A percentile compares a stretch with the other conserved stretches of the same genome.
phyloP scores from a whole-genome alignment of 2,888 invertebrate species.

The Plagodis pulveraria region DNA sequence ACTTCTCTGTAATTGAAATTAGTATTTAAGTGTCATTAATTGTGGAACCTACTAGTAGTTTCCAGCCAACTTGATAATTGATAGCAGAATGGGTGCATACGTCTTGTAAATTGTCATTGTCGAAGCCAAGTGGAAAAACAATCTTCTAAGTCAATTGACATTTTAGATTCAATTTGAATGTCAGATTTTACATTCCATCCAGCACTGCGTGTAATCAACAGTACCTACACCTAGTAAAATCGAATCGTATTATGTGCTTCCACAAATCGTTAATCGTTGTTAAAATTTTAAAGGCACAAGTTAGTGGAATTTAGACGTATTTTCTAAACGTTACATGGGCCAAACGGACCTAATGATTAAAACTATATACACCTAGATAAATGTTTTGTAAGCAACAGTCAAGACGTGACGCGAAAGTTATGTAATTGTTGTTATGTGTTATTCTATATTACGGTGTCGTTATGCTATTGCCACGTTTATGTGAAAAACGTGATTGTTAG shows the following conservation, averaged over 20 bases:
- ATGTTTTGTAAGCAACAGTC: constrained; percentile 24
- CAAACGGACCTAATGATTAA: constrained; percentile 28
- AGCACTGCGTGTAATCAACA: constrained; percentile 24
- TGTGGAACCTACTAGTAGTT: too few relatives aligned
- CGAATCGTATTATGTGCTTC: constrained; percentile 70
- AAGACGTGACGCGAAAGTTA: constrained; percentile 12
- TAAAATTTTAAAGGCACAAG: constrained; percentile 54
- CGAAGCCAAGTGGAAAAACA: too few relatives aligned
- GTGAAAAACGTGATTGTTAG: constrained; percentile 23
- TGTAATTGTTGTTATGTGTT: constrained; percentile 22
- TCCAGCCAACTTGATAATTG: too few relatives aligned
- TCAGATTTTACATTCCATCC: constrained; percentile 23
- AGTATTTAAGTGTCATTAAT: too few relatives aligned
- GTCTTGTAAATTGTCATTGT: too few relatives aligned
- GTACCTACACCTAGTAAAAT: constrained; percentile 5
- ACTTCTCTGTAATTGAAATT: too few relatives aligned
- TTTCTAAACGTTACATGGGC: constrained; percentile 37
- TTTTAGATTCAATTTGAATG: too few relatives aligned
- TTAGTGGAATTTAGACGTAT: constrained; percentile 40
- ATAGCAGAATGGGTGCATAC: too few relatives aligned
- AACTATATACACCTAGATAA: constrained; percentile 28
- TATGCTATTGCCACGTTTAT: constrained; percentile 18
- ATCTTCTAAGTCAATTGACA: too few relatives aligned
- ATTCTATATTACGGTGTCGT: constrained; percentile 8
- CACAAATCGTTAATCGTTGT: constrained; percentile 61